Evolutionary conservation across 2,113 vertebrate genomes (phyloP).

Genomic region (Ophiodon elongatus): DNA sequence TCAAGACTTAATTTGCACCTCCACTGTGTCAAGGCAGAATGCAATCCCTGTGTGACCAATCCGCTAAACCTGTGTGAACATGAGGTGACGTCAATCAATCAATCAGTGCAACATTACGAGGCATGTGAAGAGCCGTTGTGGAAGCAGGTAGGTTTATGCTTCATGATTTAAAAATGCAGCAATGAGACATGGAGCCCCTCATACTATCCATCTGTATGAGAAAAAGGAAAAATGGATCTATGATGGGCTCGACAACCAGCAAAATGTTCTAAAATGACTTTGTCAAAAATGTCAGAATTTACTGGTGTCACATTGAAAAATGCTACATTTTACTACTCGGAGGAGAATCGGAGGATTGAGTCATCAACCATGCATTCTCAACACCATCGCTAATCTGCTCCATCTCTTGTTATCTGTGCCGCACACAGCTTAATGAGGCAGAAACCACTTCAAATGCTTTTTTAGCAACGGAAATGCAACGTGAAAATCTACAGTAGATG

Average conservation of each 20-base stretch:
- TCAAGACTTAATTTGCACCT: slow-evolving; percentile 26
- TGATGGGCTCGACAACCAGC: slow-evolving; percentile 29
- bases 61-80: slow-evolving; percentile 18
- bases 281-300: slow-evolving; percentile 28
- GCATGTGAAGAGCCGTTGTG: slow-evolving; percentile 9
- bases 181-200: slow-evolving; percentile 6
- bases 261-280: slow-evolving; percentile 22
- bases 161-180: slow-evolving; percentile 21
- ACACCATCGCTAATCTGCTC: slow-evolving; percentile 41
- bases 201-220: slow-evolving; percentile 6
- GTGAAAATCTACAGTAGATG: slow-evolving; percentile 39
- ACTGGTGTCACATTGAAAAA: slow-evolving; percentile 25
- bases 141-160: background rate
- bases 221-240: slow-evolving; percentile 25
- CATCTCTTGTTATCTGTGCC: slow-evolving; percentile 23
- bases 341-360: slow-evolving; percentile 22
- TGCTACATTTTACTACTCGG: slow-evolving; percentile 14
- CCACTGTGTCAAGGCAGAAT: slow-evolving; percentile 19
- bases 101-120: background rate
- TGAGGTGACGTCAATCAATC: slow-evolving; percentile 32
- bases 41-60: slow-evolving; percentile 31
- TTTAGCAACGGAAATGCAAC: slow-evolving; percentile 34
- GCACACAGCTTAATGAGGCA: slow-evolving; percentile 46
- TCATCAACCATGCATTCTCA: slow-evolving; percentile 32
- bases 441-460: slow-evolving; percentile 35